Evolutionary conservation across 2,113 vertebrate genomes (phyloP).

Genomic region (Canis aureus): DNA sequence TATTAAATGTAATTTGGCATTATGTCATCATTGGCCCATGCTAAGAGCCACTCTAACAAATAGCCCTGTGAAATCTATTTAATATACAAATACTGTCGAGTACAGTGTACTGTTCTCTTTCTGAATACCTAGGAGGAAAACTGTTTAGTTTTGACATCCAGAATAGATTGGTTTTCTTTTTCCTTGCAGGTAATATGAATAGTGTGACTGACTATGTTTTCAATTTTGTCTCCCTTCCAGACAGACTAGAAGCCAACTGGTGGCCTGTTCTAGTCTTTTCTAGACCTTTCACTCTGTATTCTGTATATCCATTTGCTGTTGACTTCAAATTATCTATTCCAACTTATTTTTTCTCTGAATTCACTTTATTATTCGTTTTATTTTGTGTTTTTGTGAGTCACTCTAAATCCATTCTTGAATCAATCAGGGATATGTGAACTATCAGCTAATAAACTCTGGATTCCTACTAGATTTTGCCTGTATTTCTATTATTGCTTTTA

Average conservation of each 20-base stretch:
- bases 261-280: neutral
- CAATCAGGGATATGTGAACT: conserved; percentile 12
- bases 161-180: neutral
- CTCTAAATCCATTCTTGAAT: conserved; percentile 25
- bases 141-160: neutral
- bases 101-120: neutral
- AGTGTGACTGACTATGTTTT: neutral
- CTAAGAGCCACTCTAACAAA: neutral
- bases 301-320: neutral
- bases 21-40: neutral
- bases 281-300: neutral
- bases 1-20: neutral
- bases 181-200: neutral
- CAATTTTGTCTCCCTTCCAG: conserved; percentile 14
- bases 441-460: conserved; percentile 8
- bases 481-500: conserved; percentile 14
- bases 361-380: neutral
- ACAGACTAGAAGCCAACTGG: neutral
- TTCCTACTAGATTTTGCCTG: neutral
- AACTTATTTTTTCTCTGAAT: neutral
- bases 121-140: neutral
- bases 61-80: neutral
- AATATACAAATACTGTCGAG: neutral
- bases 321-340: conserved; percentile 35
- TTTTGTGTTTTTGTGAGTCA: neutral